Evolutionary conservation across 2,888 invertebrate species (phyloP), one percentile per base, ranked within the genome.

Genomic region (Hydrotaea diabolus): DNA sequence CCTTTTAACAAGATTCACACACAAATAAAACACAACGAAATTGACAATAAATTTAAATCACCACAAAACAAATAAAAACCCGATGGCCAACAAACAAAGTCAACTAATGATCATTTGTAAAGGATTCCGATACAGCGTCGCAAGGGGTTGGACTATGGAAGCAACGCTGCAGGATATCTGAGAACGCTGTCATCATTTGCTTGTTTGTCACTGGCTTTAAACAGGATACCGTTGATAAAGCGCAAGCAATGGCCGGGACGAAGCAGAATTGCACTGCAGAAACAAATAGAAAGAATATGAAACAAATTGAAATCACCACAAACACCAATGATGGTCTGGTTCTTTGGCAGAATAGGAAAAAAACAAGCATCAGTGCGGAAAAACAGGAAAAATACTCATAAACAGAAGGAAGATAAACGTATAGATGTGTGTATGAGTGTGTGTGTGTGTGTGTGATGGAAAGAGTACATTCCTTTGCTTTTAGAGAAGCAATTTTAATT

Each of bases 261-360:
- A 49, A 36, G 17, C 21, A 11, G 13, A 17, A 5, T 17, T 15
- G 36, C 36, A 36, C 17, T 15, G 19, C 0, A 26, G 36, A 31
- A 21, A 66, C 21, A 69, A 62, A 15, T 26, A 62, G 8, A 23
- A 53, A 57, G 13, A 59, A 26, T n/a, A 62, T 57, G 26, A 73
- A 77, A 23, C 72, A 79, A 85, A 82, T 82, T 82, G 82, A 79
- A 82, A 82, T 80, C 77, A 62, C 80, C 76, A 82, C 80, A 77
- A 82, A 77, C 74, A 49, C 77, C 82, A 80, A 77, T 66, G 77
- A 82, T 71, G 77, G 72, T 80, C 82, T 77, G 71, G 69, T 74
- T 69, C 9, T 17, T 31, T 62, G 5, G 36, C 31, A 36, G 31
- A 57, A n/a, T 4, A 39, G 9, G 9, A 39, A 39, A 39, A 39